A percentile compares a stretch with the other conserved stretches of the same genome.
phyloP scores from a whole-genome alignment of 2,113 vertebrate genomes.

The Scortum barcoo region DNA sequence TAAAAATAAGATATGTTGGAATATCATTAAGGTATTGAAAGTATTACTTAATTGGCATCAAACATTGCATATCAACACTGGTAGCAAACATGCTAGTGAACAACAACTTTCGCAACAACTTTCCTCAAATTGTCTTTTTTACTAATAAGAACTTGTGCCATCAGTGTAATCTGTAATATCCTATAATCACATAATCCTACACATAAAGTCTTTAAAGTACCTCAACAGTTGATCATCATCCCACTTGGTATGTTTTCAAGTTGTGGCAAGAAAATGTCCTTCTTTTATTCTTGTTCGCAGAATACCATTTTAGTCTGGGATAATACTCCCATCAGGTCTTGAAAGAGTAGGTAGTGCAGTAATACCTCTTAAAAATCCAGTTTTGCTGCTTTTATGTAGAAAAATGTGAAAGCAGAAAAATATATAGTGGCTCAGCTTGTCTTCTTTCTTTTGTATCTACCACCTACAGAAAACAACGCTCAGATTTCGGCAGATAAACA shows the following conservation, averaged over 20 bases:
- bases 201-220: neutral
- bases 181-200: neutral
- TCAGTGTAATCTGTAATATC: neutral
- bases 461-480: conserved; percentile 3
- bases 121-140: neutral
- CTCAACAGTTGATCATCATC: neutral
- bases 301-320: neutral
- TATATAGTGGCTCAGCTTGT: neutral
- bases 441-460: conserved; percentile 8
- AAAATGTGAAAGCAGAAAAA: conserved; percentile 21
- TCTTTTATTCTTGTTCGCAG: conserved; percentile 6
- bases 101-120: too few relatives aligned
- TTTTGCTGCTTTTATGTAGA: conserved; percentile 34
- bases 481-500: conserved; percentile 22
- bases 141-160: neutral
- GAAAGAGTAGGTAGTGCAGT: neutral
- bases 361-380: conserved; percentile 15
- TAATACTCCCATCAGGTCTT: neutral
- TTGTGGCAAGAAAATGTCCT: conserved; percentile 10
- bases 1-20: neutral
- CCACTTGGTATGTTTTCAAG: conserved; percentile 14
- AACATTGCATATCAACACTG: neutral
- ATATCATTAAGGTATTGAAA: too few relatives aligned
- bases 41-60: neutral
- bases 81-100: neutral